Evolutionary conservation across 2,797 vertebrate species (phyloP).

Genomic region (Enteromius paludinosus): DNA sequence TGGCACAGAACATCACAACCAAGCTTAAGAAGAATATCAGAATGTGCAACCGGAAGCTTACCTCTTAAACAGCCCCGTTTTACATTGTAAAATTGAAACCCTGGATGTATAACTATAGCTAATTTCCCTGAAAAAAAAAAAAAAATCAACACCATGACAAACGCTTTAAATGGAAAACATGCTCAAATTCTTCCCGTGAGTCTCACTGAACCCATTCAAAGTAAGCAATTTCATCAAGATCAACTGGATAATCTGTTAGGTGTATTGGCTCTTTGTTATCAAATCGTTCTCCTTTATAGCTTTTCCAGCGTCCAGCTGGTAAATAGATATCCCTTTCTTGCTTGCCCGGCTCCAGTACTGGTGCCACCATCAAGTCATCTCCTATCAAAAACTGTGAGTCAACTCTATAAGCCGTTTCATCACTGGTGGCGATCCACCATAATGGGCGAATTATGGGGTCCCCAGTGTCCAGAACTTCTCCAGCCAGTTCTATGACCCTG

Average conservation of each 20-base stretch:
- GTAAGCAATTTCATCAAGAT: conserved; percentile 92
- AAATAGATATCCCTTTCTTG: conserved; percentile 95
- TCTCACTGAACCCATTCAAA: conserved; percentile 84
- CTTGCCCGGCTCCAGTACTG: conserved; percentile 92
- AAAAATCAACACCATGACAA: not conserved
- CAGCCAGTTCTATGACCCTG: conserved; percentile 88
- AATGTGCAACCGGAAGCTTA: conserved; percentile 1
- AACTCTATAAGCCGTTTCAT: conserved; percentile 87
- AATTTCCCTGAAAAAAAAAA: conserved; percentile 25
- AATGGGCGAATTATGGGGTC: conserved; percentile 96
- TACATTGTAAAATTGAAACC: conserved; percentile 28
- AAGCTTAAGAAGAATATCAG: conserved; percentile 4
- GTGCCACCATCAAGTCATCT: conserved; percentile 94
- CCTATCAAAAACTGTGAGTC: conserved; percentile 98
- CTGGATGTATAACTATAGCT: conserved; percentile 19
- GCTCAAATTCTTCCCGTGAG: not conserved
- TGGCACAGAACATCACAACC: not conserved
- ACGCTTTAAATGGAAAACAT: conserved; percentile 15
- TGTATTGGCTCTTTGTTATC: conserved; percentile 87
- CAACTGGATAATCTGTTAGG: conserved; percentile 90
- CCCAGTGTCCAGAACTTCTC: conserved; percentile 87
- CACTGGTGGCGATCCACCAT: conserved; percentile 94
- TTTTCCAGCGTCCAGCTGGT: conserved; percentile 90
- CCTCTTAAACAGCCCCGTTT: conserved; percentile 5
- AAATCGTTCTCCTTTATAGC: conserved; percentile 92